A percentile compares a stretch with the other conserved stretches of the same genome.
Conservation (phyloP, 2,888 invertebrate genomes). For the Cantharis flavilabris region DNA sequence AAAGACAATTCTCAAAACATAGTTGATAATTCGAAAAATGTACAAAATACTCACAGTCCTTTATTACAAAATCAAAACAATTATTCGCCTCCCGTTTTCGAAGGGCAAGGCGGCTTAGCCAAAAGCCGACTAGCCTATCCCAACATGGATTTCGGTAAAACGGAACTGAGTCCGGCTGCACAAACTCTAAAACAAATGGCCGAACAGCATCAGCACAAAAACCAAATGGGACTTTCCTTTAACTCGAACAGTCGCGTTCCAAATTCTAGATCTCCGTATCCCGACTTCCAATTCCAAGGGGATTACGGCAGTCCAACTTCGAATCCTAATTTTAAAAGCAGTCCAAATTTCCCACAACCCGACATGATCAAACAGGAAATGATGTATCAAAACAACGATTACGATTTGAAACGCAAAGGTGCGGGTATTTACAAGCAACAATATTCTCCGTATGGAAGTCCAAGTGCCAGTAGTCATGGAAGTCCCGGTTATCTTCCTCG, state of each 20-base stretch:
- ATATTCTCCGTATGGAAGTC: conserved; percentile 71
- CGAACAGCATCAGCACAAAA: conserved; percentile 92
- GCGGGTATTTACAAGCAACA: conserved; percentile 60
- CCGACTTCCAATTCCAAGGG: conserved; percentile 64
- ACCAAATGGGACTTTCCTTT: conserved; percentile 66
- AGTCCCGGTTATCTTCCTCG: conserved; percentile 58
- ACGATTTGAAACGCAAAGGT: conserved; percentile 57
- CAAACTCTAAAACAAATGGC: conserved; percentile 97
- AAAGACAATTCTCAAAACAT: conserved; percentile 44
- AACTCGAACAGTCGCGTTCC: conserved; percentile 54
- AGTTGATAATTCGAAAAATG: conserved; percentile 34
- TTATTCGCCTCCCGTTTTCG: conserved; percentile 51
- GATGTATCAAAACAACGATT: conserved; percentile 52
- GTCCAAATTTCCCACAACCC: conserved; percentile 53
- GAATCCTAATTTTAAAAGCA: conserved; percentile 53
- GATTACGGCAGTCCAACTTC: conserved; percentile 60
- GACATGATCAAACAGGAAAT: conserved; percentile 64
- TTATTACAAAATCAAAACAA: conserved; percentile 46
- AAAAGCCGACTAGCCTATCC: conserved; percentile 46
- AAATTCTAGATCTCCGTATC: conserved; percentile 62
- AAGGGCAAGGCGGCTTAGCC: conserved; percentile 26
- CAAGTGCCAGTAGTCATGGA: conserved; percentile 64
- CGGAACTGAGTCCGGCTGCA: conserved; percentile 86
- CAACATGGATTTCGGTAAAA: conserved; percentile 54
- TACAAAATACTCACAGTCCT: conserved; percentile 47